These are phyloP conservation scores for Helogale parvula DNA, from an alignment of 2,113 vertebrate genomes.

Conservation along the genomic window DNA sequence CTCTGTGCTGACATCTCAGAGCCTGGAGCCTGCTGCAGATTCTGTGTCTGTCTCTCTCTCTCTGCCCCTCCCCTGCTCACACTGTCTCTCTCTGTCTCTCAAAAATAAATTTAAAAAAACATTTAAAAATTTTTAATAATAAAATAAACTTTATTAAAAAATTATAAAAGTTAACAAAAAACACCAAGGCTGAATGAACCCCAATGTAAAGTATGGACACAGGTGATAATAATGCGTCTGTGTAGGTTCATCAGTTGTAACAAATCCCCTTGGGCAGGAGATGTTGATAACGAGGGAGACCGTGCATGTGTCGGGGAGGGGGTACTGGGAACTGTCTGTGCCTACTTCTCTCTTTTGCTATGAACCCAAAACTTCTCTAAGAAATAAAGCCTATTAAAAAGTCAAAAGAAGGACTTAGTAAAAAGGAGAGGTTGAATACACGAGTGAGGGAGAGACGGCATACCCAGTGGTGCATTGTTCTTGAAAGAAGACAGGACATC, in stretches of 20 bases:
- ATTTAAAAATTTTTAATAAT: no score
- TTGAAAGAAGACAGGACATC: not conserved
- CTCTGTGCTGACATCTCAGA: no score
- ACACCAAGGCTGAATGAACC: not conserved
- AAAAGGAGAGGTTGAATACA: not conserved
- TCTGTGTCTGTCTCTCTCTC: no score
- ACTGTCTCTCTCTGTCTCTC: no score
- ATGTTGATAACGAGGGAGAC: not conserved
- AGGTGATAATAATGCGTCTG: not conserved
- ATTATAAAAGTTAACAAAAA: not conserved
- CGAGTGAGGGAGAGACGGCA: no score
- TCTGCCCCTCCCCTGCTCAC: no score
- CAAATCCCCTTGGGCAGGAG: not conserved
- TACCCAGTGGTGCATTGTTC: not conserved
- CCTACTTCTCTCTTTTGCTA: not conserved
- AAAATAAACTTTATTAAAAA: no score
- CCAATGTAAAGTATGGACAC: no score
- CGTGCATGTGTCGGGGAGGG: not conserved
- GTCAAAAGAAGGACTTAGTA: not conserved
- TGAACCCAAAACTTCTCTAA: not conserved
- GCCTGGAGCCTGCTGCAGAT: no score
- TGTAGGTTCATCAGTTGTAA: not conserved
- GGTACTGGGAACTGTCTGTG: not conserved
- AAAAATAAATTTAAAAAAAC: no score
- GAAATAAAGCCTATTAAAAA: not conserved